Evolutionary conservation across 2,797 vertebrate species (phyloP).

Genomic region (Adelosebastes latens): DNA sequence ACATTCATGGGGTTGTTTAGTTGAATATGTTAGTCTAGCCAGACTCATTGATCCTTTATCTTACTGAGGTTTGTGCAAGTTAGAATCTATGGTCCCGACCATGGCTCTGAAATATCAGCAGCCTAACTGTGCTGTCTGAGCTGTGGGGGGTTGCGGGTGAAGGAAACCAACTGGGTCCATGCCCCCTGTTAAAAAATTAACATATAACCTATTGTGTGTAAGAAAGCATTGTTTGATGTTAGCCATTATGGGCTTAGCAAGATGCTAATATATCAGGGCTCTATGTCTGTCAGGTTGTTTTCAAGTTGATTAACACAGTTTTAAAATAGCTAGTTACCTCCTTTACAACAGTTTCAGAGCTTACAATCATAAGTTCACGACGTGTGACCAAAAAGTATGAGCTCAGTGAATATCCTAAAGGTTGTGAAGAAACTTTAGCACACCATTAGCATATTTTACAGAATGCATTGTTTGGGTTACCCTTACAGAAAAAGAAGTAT

Average conservation of each 20-base stretch:
- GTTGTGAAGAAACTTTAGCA: not conserved
- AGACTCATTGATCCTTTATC: too few relatives aligned
- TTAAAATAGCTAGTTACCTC: not conserved
- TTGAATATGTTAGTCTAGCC: too few relatives aligned
- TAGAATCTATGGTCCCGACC: too few relatives aligned
- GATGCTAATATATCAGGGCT: not conserved
- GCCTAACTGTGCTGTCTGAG: too few relatives aligned
- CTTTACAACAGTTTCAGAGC: not conserved
- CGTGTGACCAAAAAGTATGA: too few relatives aligned
- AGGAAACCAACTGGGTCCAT: not conserved
- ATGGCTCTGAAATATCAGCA: too few relatives aligned
- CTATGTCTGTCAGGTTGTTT: not conserved
- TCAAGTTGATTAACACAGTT: not conserved
- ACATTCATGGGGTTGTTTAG: too few relatives aligned
- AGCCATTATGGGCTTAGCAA: not conserved
- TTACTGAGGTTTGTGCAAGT: too few relatives aligned
- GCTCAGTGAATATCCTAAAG: not conserved
- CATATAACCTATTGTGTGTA: not conserved
- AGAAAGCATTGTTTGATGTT: not conserved
- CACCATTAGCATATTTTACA: not conserved
- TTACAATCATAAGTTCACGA: not conserved
- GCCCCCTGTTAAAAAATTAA: too few relatives aligned
- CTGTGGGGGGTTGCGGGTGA: not conserved
- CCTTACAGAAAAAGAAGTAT: too few relatives aligned
- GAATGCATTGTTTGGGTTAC: not conserved